A percentile compares a stretch with the other conserved stretches of the same genome.
phyloP scores from a whole-genome alignment of 2,888 invertebrate species.

The Xanthorhoe designata region DNA sequence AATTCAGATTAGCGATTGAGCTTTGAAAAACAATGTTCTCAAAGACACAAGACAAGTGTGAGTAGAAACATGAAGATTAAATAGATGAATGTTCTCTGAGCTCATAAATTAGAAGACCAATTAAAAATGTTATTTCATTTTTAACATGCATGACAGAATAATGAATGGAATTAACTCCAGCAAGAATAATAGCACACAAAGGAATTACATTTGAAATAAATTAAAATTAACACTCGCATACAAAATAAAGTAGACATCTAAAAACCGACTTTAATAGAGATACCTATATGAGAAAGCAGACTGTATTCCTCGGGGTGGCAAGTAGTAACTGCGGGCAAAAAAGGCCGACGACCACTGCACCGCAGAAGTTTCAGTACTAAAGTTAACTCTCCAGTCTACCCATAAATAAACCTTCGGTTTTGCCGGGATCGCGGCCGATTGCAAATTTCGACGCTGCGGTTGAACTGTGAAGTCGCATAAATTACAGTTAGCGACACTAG shows the following conservation, averaged over 20 bases:
- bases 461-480: slow-evolving; percentile 84
- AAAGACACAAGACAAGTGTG: background rate
- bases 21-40: slow-evolving; percentile 11
- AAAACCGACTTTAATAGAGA: slow-evolving; percentile 53
- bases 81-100: background rate
- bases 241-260: slow-evolving; percentile 48
- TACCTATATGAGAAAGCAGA: slow-evolving; percentile 60
- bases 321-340: slow-evolving; percentile 70
- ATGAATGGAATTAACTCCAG: slow-evolving; percentile 8
- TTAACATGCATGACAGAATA: slow-evolving; percentile 1
- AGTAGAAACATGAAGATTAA: background rate
- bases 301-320: slow-evolving; percentile 64
- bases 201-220: slow-evolving; percentile 31
- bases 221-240: slow-evolving; percentile 45
- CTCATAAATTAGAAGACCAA: background rate
- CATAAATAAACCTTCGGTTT: slow-evolving; percentile 85
- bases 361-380: slow-evolving; percentile 76
- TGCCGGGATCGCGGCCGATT: slow-evolving; percentile 79
- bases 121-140: background rate
- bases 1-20: slow-evolving; percentile 18
- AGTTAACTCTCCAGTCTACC: slow-evolving; percentile 77
- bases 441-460: slow-evolving; percentile 77
- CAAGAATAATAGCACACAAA: slow-evolving; percentile 25
- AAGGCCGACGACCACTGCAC: slow-evolving; percentile 70
- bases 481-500: slow-evolving; percentile 75